A percentile compares a stretch with the other conserved stretches of the same genome.
phyloP scores from a whole-genome alignment of 2,797 vertebrate species.

The Rhinophrynus dorsalis region DNA sequence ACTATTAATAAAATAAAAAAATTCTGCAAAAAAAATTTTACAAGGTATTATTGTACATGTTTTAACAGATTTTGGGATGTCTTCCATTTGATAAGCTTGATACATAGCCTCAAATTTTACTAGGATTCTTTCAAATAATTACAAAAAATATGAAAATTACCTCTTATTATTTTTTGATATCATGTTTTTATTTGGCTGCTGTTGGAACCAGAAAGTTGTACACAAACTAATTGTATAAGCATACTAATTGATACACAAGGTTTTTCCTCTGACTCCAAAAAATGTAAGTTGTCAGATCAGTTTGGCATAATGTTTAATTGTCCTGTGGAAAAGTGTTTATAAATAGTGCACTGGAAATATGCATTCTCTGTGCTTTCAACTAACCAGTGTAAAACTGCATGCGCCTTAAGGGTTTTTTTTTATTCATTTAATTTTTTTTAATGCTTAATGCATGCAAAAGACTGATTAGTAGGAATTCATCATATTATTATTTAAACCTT shows the following conservation, averaged over 20 bases:
- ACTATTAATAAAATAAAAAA: too few species aligned
- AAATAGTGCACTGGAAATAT: slow-evolving; percentile 27
- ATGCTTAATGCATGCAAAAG: slow-evolving; percentile 28
- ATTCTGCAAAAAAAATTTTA: too few species aligned
- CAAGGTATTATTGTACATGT: too few species aligned
- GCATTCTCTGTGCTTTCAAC: slow-evolving; percentile 26
- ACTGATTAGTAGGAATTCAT: not conserved
- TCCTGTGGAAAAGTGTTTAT: slow-evolving; percentile 43
- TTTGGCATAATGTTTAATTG: slow-evolving; percentile 35
- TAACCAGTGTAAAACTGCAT: slow-evolving; percentile 30
- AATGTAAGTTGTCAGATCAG: slow-evolving; percentile 27
- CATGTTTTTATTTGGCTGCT: too few species aligned
- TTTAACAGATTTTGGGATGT: too few species aligned
- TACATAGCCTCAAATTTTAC: not conserved
- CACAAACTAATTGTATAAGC: not conserved
- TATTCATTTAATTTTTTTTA: too few species aligned
- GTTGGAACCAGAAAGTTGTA: too few species aligned
- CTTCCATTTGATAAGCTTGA: not conserved
- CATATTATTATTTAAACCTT: not conserved
- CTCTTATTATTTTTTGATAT: too few species aligned
- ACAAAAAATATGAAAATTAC: too few species aligned
- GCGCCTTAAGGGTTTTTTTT: slow-evolving; percentile 3
- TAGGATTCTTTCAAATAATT: too few species aligned
- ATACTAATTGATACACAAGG: not conserved
- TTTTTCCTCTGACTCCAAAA: slow-evolving; percentile 44